These are phyloP conservation scores for Nomada ruficornis DNA, from an alignment of 2,888 invertebrate species.

Conservation along the genomic window DNA sequence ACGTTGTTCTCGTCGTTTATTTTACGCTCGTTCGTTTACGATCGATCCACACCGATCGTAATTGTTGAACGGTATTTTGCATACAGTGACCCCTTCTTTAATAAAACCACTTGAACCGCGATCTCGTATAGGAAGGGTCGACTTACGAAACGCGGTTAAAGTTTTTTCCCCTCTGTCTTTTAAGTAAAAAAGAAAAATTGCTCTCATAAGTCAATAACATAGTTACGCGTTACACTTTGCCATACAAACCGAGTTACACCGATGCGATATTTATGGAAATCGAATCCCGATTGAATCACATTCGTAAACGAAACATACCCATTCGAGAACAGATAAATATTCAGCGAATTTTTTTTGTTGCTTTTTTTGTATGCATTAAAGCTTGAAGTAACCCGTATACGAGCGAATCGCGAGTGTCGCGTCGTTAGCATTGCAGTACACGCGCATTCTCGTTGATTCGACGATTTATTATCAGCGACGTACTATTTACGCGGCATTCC, in stretches of 20 bases:
- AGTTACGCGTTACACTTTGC: not conserved
- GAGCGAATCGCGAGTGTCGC: constrained; percentile 5
- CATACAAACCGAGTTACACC: constrained; percentile 12
- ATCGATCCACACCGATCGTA: constrained; percentile 27
- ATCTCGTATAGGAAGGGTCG: constrained; percentile 4
- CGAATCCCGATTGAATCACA: not conserved
- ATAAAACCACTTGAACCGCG: constrained; percentile 10
- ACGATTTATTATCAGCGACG: constrained; percentile 58
- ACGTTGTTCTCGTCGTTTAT: constrained; percentile 23
- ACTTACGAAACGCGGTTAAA: not conserved
- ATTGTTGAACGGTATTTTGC: constrained; percentile 28
- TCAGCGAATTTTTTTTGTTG: not conserved
- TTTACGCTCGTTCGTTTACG: constrained; percentile 15
- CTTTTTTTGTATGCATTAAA: not conserved
- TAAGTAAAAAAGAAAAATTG: not conserved
- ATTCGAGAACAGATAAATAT: constrained; percentile 16
- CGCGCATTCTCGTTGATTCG: constrained; percentile 42
- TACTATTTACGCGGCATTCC: constrained; percentile 36
- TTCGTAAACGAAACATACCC: not conserved
- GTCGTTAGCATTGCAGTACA: not conserved
- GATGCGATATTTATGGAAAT: not conserved
- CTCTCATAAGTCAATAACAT: not conserved
- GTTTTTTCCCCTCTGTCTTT: not conserved
- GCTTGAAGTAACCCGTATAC: constrained; percentile 16
- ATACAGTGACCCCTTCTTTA: constrained; percentile 17